phyloP scores from a whole-genome alignment of 2,888 invertebrate genomes.

The Drosophila atroscutellata region DNA sequence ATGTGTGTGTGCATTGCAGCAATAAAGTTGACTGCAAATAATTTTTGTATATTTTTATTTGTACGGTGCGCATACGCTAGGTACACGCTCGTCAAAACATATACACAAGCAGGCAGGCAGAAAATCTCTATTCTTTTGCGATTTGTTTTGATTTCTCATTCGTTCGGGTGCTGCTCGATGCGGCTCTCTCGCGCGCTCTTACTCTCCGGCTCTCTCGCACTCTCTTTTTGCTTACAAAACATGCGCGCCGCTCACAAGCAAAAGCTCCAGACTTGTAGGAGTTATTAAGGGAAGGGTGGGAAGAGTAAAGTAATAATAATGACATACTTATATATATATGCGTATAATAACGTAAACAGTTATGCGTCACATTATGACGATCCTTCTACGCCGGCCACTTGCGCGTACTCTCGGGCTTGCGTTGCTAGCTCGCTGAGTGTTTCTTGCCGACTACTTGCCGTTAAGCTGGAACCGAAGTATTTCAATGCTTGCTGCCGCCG shows the following conservation, averaged over 20 bases:
- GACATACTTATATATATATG: conserved; percentile 18
- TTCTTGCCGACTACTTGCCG: conserved; percentile 72
- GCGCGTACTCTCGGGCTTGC: conserved; percentile 57
- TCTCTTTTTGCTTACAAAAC: conserved; percentile 32
- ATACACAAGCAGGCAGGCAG: conserved; percentile 68
- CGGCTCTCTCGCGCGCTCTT: conserved; percentile 46
- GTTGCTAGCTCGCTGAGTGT: conserved; percentile 71
- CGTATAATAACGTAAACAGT: conserved; percentile 10
- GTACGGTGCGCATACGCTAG: conserved; percentile 74
- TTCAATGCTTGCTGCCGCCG: conserved; percentile 40
- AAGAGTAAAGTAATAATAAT: conserved; percentile 15
- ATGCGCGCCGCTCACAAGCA: conserved; percentile 52
- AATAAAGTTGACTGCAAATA: conserved; percentile 65
- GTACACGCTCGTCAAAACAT: conserved; percentile 84
- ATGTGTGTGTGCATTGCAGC: conserved; percentile 49
- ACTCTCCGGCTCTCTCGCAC: conserved; percentile 47
- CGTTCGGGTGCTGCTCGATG: conserved; percentile 26
- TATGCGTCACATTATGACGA: conserved; percentile 42
- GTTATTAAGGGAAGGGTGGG: background rate
- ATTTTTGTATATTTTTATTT: conserved; percentile 72
- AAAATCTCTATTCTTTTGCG: conserved; percentile 79
- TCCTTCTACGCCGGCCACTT: conserved; percentile 36
- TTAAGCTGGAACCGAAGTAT: conserved; percentile 61
- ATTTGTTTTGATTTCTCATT: conserved; percentile 77
- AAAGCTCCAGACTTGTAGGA: conserved; percentile 34